A percentile compares a stretch with the other conserved stretches of the same genome.
Evolutionary conservation across 2,113 vertebrate species (phyloP).

Genomic region (Morone chrysops): DNA sequence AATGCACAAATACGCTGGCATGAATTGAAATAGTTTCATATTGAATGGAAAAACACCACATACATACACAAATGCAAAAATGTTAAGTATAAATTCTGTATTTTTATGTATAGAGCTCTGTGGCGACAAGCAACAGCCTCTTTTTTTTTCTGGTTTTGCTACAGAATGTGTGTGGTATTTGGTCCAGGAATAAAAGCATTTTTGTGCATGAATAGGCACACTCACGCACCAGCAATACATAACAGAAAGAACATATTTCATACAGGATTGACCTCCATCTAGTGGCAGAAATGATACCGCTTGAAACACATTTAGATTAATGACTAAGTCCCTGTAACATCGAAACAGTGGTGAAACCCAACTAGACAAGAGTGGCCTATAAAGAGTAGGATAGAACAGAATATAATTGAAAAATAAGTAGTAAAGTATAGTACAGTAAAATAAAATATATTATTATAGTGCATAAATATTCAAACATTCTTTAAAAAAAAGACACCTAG

Average conservation of each 20-base stretch:
- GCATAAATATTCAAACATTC: too few relatives aligned
- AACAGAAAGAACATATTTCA: slow-evolving; percentile 65
- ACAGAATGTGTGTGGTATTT: neutral
- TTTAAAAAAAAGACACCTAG: neutral
- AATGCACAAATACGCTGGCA: slow-evolving; percentile 1
- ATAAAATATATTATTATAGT: too few relatives aligned
- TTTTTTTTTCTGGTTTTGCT: neutral
- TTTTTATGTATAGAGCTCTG: slow-evolving; percentile 6
- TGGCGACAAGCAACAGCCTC: slow-evolving; percentile 14
- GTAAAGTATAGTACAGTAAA: neutral
- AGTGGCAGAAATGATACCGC: slow-evolving; percentile 69
- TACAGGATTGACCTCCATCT: slow-evolving; percentile 74
- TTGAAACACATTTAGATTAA: slow-evolving; percentile 67
- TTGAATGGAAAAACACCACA: neutral
- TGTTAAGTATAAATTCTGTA: slow-evolving; percentile 5
- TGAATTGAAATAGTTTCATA: slow-evolving; percentile 3
- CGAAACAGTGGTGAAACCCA: neutral
- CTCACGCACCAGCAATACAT: neutral
- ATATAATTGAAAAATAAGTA: neutral
- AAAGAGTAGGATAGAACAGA: neutral
- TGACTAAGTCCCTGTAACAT: slow-evolving; percentile 36
- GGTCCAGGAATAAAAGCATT: slow-evolving; percentile 3
- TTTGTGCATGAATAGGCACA: slow-evolving; percentile 6
- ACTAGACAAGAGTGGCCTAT: neutral
- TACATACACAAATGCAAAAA: slow-evolving; percentile 1